These are phyloP conservation scores for Chauna torquata DNA, from an alignment of 2,113 vertebrate genomes.

Conservation along the genomic window DNA sequence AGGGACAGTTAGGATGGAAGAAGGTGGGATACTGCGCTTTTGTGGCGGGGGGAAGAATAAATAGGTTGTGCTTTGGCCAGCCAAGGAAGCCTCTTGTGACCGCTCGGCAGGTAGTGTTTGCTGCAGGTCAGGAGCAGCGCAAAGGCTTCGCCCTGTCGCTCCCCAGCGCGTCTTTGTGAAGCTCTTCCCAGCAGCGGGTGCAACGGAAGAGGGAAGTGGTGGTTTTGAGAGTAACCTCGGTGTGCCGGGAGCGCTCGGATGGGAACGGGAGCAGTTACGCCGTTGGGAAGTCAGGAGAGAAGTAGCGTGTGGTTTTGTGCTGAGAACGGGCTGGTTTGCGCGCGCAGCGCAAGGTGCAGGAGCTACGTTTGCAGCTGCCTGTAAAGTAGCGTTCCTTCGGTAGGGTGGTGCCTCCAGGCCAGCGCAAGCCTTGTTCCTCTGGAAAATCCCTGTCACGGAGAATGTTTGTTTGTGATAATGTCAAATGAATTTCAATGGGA, in stretches of 20 bases:
- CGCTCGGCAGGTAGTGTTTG: neutral
- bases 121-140: neutral
- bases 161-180: neutral
- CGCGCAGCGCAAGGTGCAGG: rapidly evolving
- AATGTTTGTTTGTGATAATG: too few relatives aligned
- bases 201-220: too few relatives aligned
- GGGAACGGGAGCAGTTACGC: rapidly evolving
- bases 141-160: neutral
- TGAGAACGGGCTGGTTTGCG: rapidly evolving
- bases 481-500: neutral
- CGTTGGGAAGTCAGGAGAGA: rapidly evolving
- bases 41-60: neutral
- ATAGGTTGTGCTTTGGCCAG: neutral
- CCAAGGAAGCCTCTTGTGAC: neutral
- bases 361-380: neutral
- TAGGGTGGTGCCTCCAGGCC: neutral
- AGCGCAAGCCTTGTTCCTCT: rapidly evolving
- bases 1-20: too few relatives aligned
- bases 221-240: neutral
- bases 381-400: rapidly evolving
- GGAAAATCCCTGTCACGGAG: neutral
- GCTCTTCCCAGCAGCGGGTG: too few relatives aligned
- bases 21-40: neutral
- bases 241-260: rapidly evolving
- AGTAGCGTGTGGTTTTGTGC: rapidly evolving